Conservation (phyloP, 2,113 vertebrate species). For the Paradoxurus hermaphroditus region DNA sequence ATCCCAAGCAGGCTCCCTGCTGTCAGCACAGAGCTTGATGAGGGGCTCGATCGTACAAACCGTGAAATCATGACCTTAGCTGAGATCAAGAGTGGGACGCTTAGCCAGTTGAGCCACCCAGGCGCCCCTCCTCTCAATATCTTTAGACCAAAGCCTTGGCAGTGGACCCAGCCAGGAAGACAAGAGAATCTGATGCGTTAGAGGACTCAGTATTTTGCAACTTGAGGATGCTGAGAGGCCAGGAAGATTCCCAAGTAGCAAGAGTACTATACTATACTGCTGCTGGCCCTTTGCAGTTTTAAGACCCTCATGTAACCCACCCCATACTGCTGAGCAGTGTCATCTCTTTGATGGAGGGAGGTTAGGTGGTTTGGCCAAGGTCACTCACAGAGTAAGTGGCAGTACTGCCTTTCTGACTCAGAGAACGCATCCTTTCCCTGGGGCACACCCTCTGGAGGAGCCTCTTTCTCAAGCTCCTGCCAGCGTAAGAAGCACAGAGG, state of each 20-base stretch:
- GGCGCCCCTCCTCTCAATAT: neutral
- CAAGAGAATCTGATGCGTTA: neutral
- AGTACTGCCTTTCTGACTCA: neutral
- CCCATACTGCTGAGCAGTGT: fast-evolving
- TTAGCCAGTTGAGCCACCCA: no score
- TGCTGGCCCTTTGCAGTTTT: neutral
- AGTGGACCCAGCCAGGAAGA: neutral
- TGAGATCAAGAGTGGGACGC: no score
- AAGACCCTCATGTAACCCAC: neutral
- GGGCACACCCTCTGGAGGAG: neutral
- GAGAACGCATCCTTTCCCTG: neutral
- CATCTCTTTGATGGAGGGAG: neutral
- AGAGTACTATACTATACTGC: neutral
- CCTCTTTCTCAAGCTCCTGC: neutral
- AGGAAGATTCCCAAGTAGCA: fast-evolving
- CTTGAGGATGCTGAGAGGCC: neutral
- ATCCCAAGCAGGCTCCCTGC: no score
- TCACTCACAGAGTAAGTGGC: neutral
- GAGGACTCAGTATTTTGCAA: neutral
- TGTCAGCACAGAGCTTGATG: no score
- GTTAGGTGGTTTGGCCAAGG: neutral
- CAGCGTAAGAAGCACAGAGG: neutral
- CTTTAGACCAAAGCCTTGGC: neutral
- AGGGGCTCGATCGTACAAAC: no score
- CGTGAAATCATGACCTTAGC: no score